Conservation (phyloP, 2,113 vertebrate species). For the Mesitornis unicolor region DNA sequence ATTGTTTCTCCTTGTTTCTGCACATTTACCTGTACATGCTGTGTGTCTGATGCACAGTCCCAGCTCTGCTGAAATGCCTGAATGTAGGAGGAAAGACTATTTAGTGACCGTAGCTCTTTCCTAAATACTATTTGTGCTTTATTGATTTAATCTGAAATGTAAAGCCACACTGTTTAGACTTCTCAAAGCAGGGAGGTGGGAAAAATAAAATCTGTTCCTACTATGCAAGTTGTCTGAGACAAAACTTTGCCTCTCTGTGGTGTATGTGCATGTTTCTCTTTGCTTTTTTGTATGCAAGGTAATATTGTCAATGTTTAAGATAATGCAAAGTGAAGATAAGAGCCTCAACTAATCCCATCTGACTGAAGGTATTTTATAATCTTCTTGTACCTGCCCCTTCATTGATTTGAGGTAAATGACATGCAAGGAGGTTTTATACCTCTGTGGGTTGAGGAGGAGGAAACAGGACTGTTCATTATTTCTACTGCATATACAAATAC, state of each 20-base stretch:
- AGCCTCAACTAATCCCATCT: neutral
- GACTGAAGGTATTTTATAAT: neutral
- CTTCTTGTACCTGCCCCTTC: neutral
- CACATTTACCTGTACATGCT: neutral
- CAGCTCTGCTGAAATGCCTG: neutral
- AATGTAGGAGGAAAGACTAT: neutral
- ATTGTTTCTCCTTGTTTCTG: neutral
- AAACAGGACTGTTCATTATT: rapidly evolving
- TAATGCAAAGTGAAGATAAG: neutral
- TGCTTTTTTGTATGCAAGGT: neutral
- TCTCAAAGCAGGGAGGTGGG: neutral
- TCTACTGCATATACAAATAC: neutral
- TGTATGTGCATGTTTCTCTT: neutral
- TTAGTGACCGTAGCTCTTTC: neutral
- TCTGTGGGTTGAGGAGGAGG: neutral
- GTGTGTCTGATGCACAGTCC: neutral
- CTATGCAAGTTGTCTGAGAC: neutral
- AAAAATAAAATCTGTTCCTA: neutral
- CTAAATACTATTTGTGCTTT: neutral
- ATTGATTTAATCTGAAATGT: neutral
- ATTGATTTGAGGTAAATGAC: neutral
- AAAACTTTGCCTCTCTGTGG: neutral
- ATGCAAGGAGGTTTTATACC: neutral
- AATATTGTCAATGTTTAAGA: neutral
- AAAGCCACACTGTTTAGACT: neutral